A percentile compares a stretch with the other conserved stretches of the same genome.
Conservation (phyloP, 2,797 vertebrate genomes). For the Podarcis siculus region DNA sequence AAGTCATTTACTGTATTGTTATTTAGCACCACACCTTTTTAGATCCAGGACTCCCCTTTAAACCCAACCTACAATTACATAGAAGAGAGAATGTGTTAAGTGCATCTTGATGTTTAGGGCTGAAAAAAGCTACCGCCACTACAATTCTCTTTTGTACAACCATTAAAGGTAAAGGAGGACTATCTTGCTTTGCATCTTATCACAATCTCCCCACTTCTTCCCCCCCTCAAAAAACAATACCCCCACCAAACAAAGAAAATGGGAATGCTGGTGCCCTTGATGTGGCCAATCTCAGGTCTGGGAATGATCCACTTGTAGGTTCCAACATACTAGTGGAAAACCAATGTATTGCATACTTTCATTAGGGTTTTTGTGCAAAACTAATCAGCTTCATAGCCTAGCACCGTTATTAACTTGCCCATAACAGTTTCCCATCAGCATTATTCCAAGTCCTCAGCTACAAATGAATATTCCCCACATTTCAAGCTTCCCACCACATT, state of each 20-base stretch:
- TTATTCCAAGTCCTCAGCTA: conserved; percentile 42
- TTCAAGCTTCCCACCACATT: conserved; percentile 1
- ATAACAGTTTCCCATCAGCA: conserved; percentile 31
- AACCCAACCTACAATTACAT: background rate
- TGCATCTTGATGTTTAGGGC: background rate
- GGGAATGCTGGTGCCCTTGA: too few relatives aligned
- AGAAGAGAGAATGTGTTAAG: background rate
- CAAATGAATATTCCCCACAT: conserved; percentile 25
- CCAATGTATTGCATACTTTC: conserved; percentile 5
- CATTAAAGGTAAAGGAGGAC: background rate
- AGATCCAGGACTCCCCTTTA: background rate
- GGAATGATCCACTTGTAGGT: background rate
- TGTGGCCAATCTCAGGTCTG: background rate
- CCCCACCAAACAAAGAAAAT: background rate
- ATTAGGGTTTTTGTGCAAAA: conserved; percentile 14
- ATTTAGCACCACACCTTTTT: background rate
- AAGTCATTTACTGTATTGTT: background rate
- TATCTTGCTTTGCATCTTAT: background rate
- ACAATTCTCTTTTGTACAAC: background rate
- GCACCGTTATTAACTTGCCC: conserved; percentile 30
- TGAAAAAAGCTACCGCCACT: background rate
- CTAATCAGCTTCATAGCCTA: conserved; percentile 54
- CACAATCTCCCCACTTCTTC: too few relatives aligned
- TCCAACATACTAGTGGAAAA: background rate
- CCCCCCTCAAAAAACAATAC: background rate